Evolutionary conservation across 2,888 invertebrate genomes (phyloP), one percentile per base, ranked within the genome.

Genomic region (Polydesmus complanatus): DNA sequence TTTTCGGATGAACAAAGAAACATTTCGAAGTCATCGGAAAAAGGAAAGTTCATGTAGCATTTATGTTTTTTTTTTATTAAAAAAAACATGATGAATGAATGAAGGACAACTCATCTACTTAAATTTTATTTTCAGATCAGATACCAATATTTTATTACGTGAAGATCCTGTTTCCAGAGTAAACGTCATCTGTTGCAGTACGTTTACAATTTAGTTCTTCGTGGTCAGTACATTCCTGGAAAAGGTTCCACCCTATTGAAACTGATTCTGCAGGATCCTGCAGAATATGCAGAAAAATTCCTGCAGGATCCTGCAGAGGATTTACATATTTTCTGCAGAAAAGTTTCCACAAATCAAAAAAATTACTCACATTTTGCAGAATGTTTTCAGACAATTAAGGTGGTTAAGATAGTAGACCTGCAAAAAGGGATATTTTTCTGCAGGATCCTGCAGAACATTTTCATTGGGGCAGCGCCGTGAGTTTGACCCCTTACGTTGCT

Each of bases 381-480:
- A n/a, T n/a, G n/a, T n/a, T n/a, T n/a, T n/a, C n/a, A n/a, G n/a
- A n/a, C n/a, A n/a, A n/a, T n/a, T n/a, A n/a, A n/a, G n/a, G n/a
- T n/a, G n/a, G n/a, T n/a, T n/a, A n/a, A n/a, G n/a, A n/a, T n/a
- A n/a, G n/a, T n/a, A n/a, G n/a, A n/a, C n/a, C n/a, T n/a, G n/a
- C n/a, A n/a, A n/a, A n/a, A n/a, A n/a, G n/a, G n/a, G n/a, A n/a
- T n/a, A n/a, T n/a, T n/a, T n/a, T n/a, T n/a, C n/a, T n/a, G n/a
- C n/a, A n/a, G n/a, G n/a, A n/a, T n/a, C n/a, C n/a, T n/a, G n/a
- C n/a, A n/a, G n/a, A n/a, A n/a, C n/a, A n/a, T n/a, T n/a, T n/a
- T n/a, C n/a, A n/a, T n/a, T n/a, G n/a, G n/a, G n/a, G n/a, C n/a
- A 94, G 94, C 60, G 98, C 98, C 59, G 98, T 97, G 0, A 98